Conservation (phyloP, 2,888 invertebrate genomes). For the Rotaria socialis region DNA sequence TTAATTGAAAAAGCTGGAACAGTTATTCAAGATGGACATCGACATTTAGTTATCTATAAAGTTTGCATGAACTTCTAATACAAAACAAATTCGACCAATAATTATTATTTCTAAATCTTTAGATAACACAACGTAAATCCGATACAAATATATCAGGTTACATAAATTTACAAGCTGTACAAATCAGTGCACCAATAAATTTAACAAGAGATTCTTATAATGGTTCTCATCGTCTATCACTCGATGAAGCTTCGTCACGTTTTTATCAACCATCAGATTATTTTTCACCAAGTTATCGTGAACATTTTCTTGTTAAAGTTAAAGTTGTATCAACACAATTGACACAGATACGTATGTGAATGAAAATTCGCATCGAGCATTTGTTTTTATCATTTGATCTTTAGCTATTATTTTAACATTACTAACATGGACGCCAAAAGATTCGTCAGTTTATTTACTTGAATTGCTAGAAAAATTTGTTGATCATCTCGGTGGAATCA, state of each 20-base stretch:
- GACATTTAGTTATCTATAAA: slow-evolving; percentile 85
- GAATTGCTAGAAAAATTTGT: slow-evolving; percentile 77
- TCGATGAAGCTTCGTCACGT: slow-evolving; percentile 33
- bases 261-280: slow-evolving; percentile 36
- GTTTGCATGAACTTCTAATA: slow-evolving; percentile 48
- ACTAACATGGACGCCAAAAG: slow-evolving; percentile 80
- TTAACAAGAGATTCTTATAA: slow-evolving; percentile 18
- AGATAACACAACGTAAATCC: slow-evolving; percentile 27
- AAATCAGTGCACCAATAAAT: slow-evolving; percentile 25
- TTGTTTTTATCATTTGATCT: not conserved
- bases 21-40: slow-evolving; percentile 77
- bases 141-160: not conserved
- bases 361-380: not conserved
- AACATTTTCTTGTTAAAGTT: slow-evolving; percentile 40
- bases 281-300: slow-evolving; percentile 30
- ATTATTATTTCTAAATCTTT: not conserved
- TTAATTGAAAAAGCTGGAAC: slow-evolving; percentile 86
- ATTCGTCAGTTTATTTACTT: slow-evolving; percentile 72
- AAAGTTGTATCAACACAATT: slow-evolving; percentile 74
- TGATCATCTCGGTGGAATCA: slow-evolving; percentile 73
- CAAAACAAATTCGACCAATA: too few species aligned
- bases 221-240: slow-evolving; percentile 19
- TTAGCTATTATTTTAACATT: slow-evolving; percentile 78
- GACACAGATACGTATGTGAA: slow-evolving; percentile 76
- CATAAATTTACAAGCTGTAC: slow-evolving; percentile 28